Percentiles rank a stretch among this genome's conserved stretches.
These are phyloP conservation scores for Channa maculata DNA, from an alignment of 2,113 vertebrate species.

Conservation along the genomic window DNA sequence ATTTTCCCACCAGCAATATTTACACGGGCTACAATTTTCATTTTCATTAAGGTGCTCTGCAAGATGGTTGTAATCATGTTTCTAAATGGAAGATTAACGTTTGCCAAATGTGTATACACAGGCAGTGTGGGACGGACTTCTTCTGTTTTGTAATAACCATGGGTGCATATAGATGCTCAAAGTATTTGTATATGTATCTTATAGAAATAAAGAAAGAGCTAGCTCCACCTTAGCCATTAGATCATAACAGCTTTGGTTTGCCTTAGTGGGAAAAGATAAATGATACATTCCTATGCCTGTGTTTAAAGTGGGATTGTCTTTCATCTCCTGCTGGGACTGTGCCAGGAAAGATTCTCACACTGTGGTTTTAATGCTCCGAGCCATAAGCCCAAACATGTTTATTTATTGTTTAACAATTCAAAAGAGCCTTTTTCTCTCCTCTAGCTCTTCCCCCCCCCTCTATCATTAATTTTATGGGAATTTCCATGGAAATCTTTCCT, in stretches of 20 bases:
- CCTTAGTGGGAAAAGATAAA: slow-evolving; percentile 71
- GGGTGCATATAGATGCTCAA: slow-evolving; percentile 16
- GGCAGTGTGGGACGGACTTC: slow-evolving; percentile 20
- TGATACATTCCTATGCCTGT: slow-evolving; percentile 70
- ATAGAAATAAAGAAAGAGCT: slow-evolving; percentile 45
- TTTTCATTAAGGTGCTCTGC: slow-evolving; percentile 23
- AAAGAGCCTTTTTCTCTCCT: slow-evolving; percentile 50
- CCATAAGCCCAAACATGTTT: slow-evolving; percentile 81
- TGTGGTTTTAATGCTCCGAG: slow-evolving; percentile 62
- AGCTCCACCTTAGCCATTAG: slow-evolving; percentile 67
- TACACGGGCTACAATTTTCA: neutral
- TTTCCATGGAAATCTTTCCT: slow-evolving; percentile 70
- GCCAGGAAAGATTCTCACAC: slow-evolving; percentile 73
- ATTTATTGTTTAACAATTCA: slow-evolving; percentile 81
- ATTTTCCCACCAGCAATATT: slow-evolving; percentile 8
- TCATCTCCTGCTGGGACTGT: slow-evolving; percentile 72
- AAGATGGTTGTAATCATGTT: slow-evolving; percentile 36
- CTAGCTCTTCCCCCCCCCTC: slow-evolving; percentile 11
- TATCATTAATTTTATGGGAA: slow-evolving; percentile 74
- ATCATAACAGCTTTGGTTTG: slow-evolving; percentile 68
- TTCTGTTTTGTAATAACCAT: slow-evolving; percentile 52
- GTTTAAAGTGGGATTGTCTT: slow-evolving; percentile 79
- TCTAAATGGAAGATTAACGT: slow-evolving; percentile 9
- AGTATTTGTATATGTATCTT: slow-evolving; percentile 63
- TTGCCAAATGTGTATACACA: slow-evolving; percentile 56